Conservation (phyloP, 2,113 vertebrate species). For the Callocephalon fimbriatum region DNA sequence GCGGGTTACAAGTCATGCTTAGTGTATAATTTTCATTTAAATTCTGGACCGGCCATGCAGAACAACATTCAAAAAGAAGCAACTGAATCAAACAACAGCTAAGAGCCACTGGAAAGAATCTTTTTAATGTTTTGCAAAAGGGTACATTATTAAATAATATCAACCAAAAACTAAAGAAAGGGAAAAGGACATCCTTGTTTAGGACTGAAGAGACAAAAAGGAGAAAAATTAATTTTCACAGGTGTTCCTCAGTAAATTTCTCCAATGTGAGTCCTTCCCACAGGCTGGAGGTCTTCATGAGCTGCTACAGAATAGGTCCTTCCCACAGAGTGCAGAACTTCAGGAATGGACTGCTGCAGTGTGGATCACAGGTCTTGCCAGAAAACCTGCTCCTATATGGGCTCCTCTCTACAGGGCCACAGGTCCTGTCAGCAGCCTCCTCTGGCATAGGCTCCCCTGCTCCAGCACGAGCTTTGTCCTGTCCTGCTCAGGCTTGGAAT, state of each 20-base stretch:
- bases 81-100: neutral
- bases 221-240: neutral
- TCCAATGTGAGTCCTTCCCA: neutral
- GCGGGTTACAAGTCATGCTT: neutral
- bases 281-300: accelerated
- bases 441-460: neutral
- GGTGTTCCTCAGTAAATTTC: neutral
- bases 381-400: neutral
- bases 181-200: neutral
- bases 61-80: neutral
- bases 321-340: accelerated
- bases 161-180: neutral
- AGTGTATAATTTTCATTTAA: neutral
- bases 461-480: neutral
- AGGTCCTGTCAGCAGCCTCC: neutral
- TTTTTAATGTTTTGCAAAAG: neutral
- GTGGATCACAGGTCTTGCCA: neutral
- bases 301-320: neutral
- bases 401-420: neutral
- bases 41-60: neutral
- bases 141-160: neutral
- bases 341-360: neutral
- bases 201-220: neutral
- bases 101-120: neutral
- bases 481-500: neutral